Base-by-base conservation (phyloP, 1,140 invertebrate species). In the Trichonephila clavipes region DNA sequence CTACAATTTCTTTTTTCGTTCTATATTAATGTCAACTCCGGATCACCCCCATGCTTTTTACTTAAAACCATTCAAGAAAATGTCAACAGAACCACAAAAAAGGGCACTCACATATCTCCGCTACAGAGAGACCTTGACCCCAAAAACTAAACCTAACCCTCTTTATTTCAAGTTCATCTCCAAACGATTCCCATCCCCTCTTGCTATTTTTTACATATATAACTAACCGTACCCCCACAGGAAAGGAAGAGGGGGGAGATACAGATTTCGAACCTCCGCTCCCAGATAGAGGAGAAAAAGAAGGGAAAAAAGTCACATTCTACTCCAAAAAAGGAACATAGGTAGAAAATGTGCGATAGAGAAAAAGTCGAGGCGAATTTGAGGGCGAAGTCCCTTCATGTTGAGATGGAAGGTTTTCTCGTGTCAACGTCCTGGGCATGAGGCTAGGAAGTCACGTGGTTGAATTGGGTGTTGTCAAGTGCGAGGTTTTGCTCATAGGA, bases 381-480 rank as follows among this genome's bases (percentile, higher is more conserved):
- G 59, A n/a, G 34, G 77, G 28, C 83, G 83, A 92, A 82, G 77
- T 82, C 77, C 89, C 44, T 62, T 59, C 19, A 24, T 72, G 28
- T 44, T 77, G 24, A 77, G 72, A 14, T 34, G 72, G 34, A 28
- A 77, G 34, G 28, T 24, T 51, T 51, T 85, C 62, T 82, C 69
- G 77, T 61, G 91, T 92, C 91, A 92, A 92, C 44, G 91, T 59
- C 91, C 91, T 92, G 91, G 91, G 91, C 83, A 92, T 83, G 91
- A 92, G 90, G 91, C 91, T 92, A 91, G 91, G 82, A 87, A 40
- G 91, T 92, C 91, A 92, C 91, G 91, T 92, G 91, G 91, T 81
- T 59, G 18, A 18, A 16, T 89, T 59, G 90, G 62, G 83, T 92
- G 82, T 87, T 92, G 91, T 92, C 91, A 92, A 92, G 91, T 87